Conservation (phyloP, 2,113 vertebrate genomes). For the Microcebus tavaratra region DNA sequence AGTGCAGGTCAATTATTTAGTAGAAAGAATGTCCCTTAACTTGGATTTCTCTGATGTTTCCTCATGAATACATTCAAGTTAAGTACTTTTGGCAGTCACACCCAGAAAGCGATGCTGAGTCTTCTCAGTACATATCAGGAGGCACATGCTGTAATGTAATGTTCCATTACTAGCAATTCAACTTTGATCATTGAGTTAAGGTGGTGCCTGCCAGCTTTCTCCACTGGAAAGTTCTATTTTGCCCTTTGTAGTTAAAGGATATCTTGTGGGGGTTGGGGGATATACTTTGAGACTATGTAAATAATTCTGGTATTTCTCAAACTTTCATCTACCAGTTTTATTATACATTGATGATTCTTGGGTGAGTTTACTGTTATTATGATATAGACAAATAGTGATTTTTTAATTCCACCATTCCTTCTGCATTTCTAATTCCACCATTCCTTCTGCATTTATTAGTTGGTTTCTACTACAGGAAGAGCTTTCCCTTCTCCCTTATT, state of each 20-base stretch:
- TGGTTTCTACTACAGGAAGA: neutral
- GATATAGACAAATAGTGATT: neutral
- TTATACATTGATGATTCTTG: neutral
- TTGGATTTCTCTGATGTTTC: neutral
- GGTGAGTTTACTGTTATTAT: neutral
- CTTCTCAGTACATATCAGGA: neutral
- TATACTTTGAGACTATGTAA: neutral
- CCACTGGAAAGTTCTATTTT: neutral
- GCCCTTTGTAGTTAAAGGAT: neutral
- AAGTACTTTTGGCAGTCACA: neutral
- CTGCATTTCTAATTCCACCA: neutral
- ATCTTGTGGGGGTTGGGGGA: neutral
- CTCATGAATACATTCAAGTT: neutral
- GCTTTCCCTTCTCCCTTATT: neutral
- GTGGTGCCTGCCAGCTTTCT: neutral
- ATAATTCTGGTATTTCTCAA: neutral
- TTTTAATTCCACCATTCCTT: conserved; percentile 1
- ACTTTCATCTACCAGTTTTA: neutral
- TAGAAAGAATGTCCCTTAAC: neutral
- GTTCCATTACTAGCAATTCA: neutral
- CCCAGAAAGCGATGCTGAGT: neutral
- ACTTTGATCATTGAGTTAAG: neutral
- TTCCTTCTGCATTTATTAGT: neutral
- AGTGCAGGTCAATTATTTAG: neutral
- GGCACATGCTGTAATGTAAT: neutral